Conservation (phyloP, 2,888 invertebrate species). For the Amphipoea oculea region DNA sequence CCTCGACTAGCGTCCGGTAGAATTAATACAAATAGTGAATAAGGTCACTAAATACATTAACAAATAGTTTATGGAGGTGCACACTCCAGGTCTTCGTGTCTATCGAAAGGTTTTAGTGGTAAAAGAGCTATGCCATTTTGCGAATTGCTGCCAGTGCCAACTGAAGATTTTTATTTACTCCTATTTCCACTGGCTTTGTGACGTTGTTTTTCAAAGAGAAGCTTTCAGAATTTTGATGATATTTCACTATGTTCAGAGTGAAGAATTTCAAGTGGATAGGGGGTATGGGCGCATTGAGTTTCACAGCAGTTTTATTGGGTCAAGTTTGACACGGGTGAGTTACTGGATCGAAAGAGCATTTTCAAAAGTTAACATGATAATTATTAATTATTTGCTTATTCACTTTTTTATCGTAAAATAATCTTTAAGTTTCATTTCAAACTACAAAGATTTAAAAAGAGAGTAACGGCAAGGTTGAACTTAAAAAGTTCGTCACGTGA, state of each 20-base stretch:
- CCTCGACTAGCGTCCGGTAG: constrained; percentile 45
- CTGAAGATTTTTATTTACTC: constrained; percentile 43
- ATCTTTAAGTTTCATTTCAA: background rate
- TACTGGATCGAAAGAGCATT: background rate
- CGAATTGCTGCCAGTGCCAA: constrained; percentile 39
- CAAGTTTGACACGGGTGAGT: background rate
- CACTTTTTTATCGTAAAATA: background rate
- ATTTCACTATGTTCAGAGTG: constrained; percentile 10
- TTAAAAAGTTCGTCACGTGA: background rate
- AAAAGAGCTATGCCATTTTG: constrained; percentile 25
- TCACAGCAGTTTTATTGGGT: background rate
- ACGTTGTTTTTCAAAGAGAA: constrained; percentile 35
- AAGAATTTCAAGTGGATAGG: constrained; percentile 9
- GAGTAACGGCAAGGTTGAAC: background rate
- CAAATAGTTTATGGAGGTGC: constrained; percentile 30
- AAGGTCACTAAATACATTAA: constrained; percentile 27
- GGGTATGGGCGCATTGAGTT: constrained; percentile 2
- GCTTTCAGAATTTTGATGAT: constrained; percentile 43
- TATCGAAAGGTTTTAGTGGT: constrained; percentile 23
- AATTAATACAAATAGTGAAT: constrained; percentile 41
- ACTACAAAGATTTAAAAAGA: background rate
- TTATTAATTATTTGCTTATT: background rate
- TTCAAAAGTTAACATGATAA: background rate
- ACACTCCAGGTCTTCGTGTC: background rate
- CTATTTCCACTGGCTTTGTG: constrained; percentile 11